These are phyloP conservation scores for Chydorus sphaericus DNA, from an alignment of 2,888 invertebrate genomes.

Conservation along the genomic window DNA sequence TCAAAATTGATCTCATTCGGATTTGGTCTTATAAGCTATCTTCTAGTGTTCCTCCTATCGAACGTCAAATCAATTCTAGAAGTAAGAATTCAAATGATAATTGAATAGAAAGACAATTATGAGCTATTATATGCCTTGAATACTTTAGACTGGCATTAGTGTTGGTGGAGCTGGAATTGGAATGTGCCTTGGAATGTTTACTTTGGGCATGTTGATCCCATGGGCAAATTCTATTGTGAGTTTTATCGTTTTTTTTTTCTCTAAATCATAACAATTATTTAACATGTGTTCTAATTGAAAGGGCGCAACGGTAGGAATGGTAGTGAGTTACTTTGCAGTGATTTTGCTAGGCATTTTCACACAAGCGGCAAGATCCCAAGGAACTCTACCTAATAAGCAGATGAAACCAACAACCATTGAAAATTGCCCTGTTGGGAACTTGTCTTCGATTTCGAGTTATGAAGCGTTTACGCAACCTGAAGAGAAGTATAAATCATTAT, in stretches of 20 bases:
- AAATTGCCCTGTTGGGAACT: too few relatives aligned
- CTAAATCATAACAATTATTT: background rate
- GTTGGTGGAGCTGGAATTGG: slow-evolving; percentile 82
- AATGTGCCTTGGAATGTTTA: slow-evolving; percentile 69
- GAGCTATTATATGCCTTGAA: background rate
- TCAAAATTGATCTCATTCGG: slow-evolving; percentile 53
- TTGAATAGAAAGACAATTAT: background rate
- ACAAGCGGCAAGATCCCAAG: slow-evolving; percentile 17
- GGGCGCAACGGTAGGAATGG: slow-evolving; percentile 22
- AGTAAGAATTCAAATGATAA: slow-evolving; percentile 7
- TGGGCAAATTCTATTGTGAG: slow-evolving; percentile 64
- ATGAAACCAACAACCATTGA: background rate
- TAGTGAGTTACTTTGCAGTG: slow-evolving; percentile 20
- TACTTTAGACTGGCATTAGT: slow-evolving; percentile 39
- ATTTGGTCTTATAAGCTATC: slow-evolving; percentile 61
- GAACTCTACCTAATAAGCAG: background rate
- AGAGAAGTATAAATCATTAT: too few relatives aligned
- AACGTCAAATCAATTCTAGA: slow-evolving; percentile 75
- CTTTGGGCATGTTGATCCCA: slow-evolving; percentile 76
- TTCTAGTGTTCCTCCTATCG: slow-evolving; percentile 70
- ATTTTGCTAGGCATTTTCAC: slow-evolving; percentile 24
- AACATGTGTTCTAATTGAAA: too few relatives aligned
- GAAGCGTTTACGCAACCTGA: too few relatives aligned
- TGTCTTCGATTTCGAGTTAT: too few relatives aligned
- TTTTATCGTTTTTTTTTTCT: background rate